Conservation (phyloP, 2,888 invertebrate genomes). For the Harpalus rufipes region DNA sequence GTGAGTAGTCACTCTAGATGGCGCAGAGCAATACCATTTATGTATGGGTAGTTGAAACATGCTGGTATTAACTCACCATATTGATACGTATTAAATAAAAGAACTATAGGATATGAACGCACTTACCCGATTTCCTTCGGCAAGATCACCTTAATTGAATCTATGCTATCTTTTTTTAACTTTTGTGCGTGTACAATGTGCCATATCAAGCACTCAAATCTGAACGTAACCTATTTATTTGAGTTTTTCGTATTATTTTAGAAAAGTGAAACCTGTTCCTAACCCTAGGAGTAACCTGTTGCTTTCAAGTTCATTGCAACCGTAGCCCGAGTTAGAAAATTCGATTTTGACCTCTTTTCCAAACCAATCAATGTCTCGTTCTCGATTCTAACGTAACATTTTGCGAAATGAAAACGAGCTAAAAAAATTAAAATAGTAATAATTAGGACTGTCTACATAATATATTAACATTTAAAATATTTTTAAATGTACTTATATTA, state of each 20-base stretch:
- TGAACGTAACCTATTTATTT: background rate
- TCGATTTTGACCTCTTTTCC: background rate
- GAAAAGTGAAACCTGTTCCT: background rate
- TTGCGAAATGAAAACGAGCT: constrained; percentile 1
- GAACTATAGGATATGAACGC: too few relatives aligned
- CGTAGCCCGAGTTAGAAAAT: background rate
- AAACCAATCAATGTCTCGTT: background rate
- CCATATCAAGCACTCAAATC: too few relatives aligned
- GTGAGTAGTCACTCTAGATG: too few relatives aligned
- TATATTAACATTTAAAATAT: constrained; percentile 39
- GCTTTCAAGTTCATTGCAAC: constrained; percentile 36
- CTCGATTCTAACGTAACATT: constrained; percentile 1
- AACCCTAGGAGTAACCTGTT: constrained; percentile 24
- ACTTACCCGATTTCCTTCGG: too few relatives aligned
- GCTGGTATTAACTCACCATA: too few relatives aligned
- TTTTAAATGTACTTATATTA: constrained; percentile 45
- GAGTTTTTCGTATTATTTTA: background rate
- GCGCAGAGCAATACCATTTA: too few relatives aligned
- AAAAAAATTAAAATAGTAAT: constrained; percentile 17
- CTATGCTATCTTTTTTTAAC: too few relatives aligned
- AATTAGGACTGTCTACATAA: constrained; percentile 29
- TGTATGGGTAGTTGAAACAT: too few relatives aligned
- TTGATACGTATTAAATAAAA: too few relatives aligned
- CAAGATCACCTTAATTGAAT: too few relatives aligned
- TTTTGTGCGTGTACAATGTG: too few relatives aligned